Conservation (phyloP, 2,113 vertebrate genomes). For the Erinaceus europaeus region DNA sequence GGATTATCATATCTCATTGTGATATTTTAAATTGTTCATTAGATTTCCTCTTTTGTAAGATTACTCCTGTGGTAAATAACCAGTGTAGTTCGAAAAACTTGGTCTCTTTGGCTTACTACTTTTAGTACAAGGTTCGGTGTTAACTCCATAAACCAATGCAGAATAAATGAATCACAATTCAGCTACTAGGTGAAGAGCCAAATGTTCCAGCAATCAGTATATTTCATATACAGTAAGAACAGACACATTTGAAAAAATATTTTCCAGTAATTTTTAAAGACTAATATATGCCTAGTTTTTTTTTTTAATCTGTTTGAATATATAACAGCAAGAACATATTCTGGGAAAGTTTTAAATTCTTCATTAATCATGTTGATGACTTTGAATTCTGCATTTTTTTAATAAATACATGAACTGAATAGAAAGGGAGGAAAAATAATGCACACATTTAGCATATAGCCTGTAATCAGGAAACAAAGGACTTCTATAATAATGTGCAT, state of each 20-base stretch:
- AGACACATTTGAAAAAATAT: conserved; percentile 31
- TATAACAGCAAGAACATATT: conserved; percentile 36
- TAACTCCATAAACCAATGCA: not conserved
- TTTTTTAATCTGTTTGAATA: conserved; percentile 38
- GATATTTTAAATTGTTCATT: conserved; percentile 15
- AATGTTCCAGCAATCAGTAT: conserved; percentile 24
- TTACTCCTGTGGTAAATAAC: not conserved
- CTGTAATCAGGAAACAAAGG: not conserved
- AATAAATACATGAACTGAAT: conserved; percentile 18
- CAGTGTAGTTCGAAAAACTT: not conserved
- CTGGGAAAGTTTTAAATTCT: conserved; percentile 39
- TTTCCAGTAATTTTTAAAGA: conserved; percentile 53
- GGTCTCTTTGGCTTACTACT: not conserved
- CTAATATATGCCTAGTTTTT: conserved; percentile 27
- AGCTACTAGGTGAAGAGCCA: not conserved
- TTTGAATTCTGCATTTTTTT: conserved; percentile 30
- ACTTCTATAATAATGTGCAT: not conserved
- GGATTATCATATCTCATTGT: not conserved
- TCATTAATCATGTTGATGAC: conserved; percentile 44
- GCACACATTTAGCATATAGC: not conserved
- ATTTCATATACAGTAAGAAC: conserved; percentile 8
- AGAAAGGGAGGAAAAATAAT: conserved; percentile 29
- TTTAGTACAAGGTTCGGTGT: not conserved
- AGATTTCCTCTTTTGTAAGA: not conserved
- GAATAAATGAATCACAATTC: not conserved